phyloP scores from a whole-genome alignment of 1,140 invertebrate genomes.

The Dendrolimus punctatus region DNA sequence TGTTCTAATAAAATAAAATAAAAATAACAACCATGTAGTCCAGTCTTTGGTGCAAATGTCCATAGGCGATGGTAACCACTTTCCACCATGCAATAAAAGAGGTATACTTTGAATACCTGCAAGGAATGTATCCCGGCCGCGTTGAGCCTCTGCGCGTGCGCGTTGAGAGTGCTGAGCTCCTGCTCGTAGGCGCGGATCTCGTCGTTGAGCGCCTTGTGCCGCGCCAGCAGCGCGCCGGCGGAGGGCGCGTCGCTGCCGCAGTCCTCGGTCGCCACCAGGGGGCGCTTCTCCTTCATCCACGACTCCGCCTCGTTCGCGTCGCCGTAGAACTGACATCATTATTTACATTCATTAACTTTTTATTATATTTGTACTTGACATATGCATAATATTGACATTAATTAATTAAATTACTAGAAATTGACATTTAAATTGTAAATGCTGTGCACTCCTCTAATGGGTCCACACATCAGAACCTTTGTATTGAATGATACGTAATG shows the following conservation, averaged over 20 bases:
- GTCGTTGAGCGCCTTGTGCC: constrained; percentile 91
- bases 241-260: constrained; percentile 92
- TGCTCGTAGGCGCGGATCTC: constrained; percentile 93
- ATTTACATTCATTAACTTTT: no score
- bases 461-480: no score
- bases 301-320: constrained; percentile 98
- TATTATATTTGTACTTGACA: no score
- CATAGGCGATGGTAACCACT: no score
- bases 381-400: no score
- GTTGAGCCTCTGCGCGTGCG: constrained; percentile 87
- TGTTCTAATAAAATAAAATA: no score
- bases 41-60: no score
- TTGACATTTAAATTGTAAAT: no score
- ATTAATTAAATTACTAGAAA: no score
- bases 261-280: constrained; percentile 89
- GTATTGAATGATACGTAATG: no score
- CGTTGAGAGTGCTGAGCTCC: constrained; percentile 90
- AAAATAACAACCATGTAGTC: no score
- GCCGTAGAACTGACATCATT: constrained; percentile 84
- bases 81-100: neutral
- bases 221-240: constrained; percentile 86
- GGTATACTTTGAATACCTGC: constrained; percentile 64
- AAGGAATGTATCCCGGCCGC: constrained; percentile 84
- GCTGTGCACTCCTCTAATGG: no score
- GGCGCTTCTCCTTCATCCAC: constrained; percentile 95